Conservation (phyloP, 2,113 vertebrate genomes). For the Merops nubicus region DNA sequence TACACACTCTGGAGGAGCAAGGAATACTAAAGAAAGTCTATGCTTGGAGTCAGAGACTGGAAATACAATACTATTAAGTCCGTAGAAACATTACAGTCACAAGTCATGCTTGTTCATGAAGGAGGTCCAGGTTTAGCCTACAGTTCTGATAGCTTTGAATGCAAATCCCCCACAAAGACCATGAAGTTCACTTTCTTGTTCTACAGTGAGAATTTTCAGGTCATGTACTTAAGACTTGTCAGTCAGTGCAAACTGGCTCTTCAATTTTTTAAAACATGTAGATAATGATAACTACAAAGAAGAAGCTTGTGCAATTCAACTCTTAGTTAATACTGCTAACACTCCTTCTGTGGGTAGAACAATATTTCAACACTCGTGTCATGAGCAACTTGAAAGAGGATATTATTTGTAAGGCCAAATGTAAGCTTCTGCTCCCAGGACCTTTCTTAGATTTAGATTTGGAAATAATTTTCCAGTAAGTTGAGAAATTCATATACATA, state of each 20-base stretch:
- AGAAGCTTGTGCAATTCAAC: rapidly evolving
- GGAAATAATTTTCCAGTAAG: neutral
- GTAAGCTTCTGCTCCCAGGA: neutral
- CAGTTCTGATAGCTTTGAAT: neutral
- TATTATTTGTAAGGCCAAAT: neutral
- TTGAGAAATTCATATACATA: neutral
- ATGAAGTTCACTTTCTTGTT: neutral
- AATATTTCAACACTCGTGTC: neutral
- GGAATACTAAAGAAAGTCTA: neutral
- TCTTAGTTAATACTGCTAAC: neutral
- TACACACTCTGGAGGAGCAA: neutral
- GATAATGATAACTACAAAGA: neutral
- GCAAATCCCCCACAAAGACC: neutral
- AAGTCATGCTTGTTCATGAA: neutral
- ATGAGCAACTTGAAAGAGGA: neutral
- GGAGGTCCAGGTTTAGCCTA: neutral
- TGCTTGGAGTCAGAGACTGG: neutral
- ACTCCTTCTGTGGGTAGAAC: neutral
- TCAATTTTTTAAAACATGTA: neutral
- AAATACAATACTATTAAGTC: neutral
- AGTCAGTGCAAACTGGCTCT: neutral
- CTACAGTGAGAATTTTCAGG: neutral
- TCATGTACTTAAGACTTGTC: neutral
- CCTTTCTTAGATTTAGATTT: neutral
- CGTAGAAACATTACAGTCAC: neutral